Conservation (phyloP, 2,113 vertebrate genomes). For the Campylorhamphus procurvoides region DNA sequence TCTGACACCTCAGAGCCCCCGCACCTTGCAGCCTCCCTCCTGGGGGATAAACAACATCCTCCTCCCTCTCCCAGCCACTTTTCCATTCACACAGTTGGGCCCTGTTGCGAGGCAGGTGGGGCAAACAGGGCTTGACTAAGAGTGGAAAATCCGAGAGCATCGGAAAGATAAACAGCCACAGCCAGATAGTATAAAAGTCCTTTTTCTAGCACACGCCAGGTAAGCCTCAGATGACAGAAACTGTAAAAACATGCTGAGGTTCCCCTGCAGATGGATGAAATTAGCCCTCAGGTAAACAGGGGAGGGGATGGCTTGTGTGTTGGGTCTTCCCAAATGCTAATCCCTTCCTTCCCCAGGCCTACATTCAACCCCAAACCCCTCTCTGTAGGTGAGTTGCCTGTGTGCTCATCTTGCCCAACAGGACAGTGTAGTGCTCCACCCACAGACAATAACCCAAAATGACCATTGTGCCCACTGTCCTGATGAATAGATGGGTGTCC, state of each 20-base stretch:
- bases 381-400: background rate
- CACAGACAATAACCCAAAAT: background rate
- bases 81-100: constrained; percentile 59
- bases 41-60: constrained; percentile 12
- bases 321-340: constrained; percentile 57
- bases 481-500: background rate
- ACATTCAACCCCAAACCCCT: background rate
- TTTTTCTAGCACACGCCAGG: constrained; percentile 74
- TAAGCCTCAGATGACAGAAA: constrained; percentile 77
- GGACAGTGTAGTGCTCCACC: background rate
- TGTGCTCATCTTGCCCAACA: background rate
- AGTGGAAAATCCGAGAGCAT: constrained; percentile 77
- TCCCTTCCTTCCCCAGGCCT: constrained; percentile 31
- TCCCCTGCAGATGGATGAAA: constrained; percentile 73
- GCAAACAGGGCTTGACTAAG: constrained; percentile 57
- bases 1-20: background rate
- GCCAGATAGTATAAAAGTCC: constrained; percentile 79
- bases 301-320: constrained; percentile 35
- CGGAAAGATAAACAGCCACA: constrained; percentile 79
- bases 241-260: constrained; percentile 72
- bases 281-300: constrained; percentile 73
- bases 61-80: background rate
- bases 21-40: constrained; percentile 30
- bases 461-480: background rate
- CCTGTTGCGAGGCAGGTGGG: constrained; percentile 74